Base-by-base conservation (phyloP, 2,797 vertebrate genomes). In the Crocidura indochinensis region DNA sequence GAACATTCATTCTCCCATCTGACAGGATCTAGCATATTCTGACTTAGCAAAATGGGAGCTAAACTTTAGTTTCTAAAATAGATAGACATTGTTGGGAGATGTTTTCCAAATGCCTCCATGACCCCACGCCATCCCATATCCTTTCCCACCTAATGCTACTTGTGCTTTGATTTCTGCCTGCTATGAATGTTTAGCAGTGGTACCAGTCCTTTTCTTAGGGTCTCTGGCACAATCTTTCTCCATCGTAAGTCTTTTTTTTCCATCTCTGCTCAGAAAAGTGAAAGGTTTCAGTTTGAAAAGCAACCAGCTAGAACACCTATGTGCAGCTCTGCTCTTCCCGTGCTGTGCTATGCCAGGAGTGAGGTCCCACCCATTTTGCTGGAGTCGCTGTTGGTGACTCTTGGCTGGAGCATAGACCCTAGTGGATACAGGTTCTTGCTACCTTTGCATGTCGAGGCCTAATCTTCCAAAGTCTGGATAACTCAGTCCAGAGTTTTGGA, bases 361-460 rank as follows among this genome's bases (percentile, higher is more conserved):
- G 15, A 1, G n/a, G 46, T 29, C 46, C 49, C 8, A 17, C 60
- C 47, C 27, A 49, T 10, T 10, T 65, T 26, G 14, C 53, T n/a
- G 20, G 56, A 31, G 44, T 73, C 2, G 0, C 49, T 2, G 11
- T 26, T n/a, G 76, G 76, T 38, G 38, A 38, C 46, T 77, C 53
- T 81, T 85, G 47, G 46, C 65, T 76, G 1, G 0, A 62, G 49
- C 2, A 9, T 11, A 56, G 15, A 56, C 1, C 7, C 10, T 77
- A n/a, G 56, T 22, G 6, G 26, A 4, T 3, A 8, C 44, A 73
- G 20, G 60, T 83, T 17, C 44, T 47, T 24, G 1, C 17, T 53
- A 2, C 17, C 14, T 53, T 53, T 10, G 51, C 51, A n/a, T 62
- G 98, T 98, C 94, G 64, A 71, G 98, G 98, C 98, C 95, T 98